Evolutionary conservation across 2,888 invertebrate species (phyloP).

Genomic region (Lithophane socia): DNA sequence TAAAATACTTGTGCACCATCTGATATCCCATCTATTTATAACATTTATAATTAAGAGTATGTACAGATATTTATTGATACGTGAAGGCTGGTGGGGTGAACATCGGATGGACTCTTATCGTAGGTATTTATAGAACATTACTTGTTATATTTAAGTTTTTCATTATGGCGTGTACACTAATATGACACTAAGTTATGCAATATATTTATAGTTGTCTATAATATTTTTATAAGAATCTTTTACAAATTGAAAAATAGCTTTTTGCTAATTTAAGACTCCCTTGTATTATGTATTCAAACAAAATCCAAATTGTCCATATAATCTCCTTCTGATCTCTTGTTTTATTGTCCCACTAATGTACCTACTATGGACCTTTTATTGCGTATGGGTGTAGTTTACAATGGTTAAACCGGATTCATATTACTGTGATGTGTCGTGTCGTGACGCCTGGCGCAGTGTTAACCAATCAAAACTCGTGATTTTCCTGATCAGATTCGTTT

Average conservation of each 20-base stretch:
- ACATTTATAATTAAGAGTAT: slow-evolving; percentile 77
- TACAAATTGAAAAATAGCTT: slow-evolving; percentile 75
- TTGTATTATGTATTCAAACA: slow-evolving; percentile 67
- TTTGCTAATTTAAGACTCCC: slow-evolving; percentile 74
- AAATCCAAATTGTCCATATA: slow-evolving; percentile 70
- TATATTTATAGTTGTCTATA: slow-evolving; percentile 84
- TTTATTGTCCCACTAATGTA: slow-evolving; percentile 68
- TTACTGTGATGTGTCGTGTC: no score
- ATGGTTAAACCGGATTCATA: slow-evolving; percentile 49
- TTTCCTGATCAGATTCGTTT: no score
- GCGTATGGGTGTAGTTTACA: slow-evolving; percentile 66
- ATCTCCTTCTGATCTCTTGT: slow-evolving; percentile 76
- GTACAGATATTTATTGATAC: slow-evolving; percentile 87
- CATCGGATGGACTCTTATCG: slow-evolving; percentile 75
- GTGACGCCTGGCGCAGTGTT: no score
- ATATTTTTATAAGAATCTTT: slow-evolving; percentile 84
- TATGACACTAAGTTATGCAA: slow-evolving; percentile 82
- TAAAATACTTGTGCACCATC: slow-evolving; percentile 63
- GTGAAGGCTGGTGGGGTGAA: slow-evolving; percentile 78
- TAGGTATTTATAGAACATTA: slow-evolving; percentile 78
- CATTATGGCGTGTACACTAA: slow-evolving; percentile 79
- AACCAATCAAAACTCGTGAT: no score
- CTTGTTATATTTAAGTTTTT: slow-evolving; percentile 80
- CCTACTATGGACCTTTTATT: slow-evolving; percentile 51
- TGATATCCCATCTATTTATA: slow-evolving; percentile 69